Base-by-base conservation (phyloP, 1,140 invertebrate genomes). In the Drosophila prosaltans region DNA sequence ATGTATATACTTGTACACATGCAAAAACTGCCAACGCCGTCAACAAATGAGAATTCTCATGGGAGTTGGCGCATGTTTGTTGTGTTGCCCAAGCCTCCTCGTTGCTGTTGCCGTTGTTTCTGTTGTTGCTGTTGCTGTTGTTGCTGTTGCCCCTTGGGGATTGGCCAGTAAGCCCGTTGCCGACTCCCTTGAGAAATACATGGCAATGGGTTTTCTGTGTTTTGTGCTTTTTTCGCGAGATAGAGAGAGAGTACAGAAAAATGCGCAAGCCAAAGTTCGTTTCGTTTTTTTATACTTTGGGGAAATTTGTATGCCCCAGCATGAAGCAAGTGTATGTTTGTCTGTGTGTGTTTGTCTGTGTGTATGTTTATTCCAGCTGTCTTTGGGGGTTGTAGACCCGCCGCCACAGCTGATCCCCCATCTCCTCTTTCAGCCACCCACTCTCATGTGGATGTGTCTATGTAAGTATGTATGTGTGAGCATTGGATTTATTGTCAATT, bases 181-280 rank as follows among this genome's bases (percentile, higher is more conserved):
- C 82, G 72, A 75, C 82, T 88, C 91, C 88, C 91, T 74, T 68
- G 91, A 92, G 91, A 92, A 92, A 92, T 92, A 90, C 88, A 88
- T 86, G 85, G 88, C 91, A 90, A 92, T 92, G 91, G 91, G 84
- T 92, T 92, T 92, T 92, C 90, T 91, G 83, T 92, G 91, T 91
- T 89, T 90, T 89, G 89, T 91, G 83, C 83, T 88, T 88, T 86
- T 88, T 88, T 86, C 78, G 61, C 72, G 69, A 60, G 64, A 16
- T 43, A 65, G 69, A 62, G 72, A 69, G 36, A 74, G 65, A 40
- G 60, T 62, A 70, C 60, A 65, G 51, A 43, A 72, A 86, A 84
- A 88, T 82, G 84, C 80, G 84, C 83, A 88, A 83, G 83, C 80
- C 82, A 86, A 86, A 86, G 83, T 88, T 86, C 80, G 83, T 64